Base-by-base conservation (phyloP, 1,140 invertebrate genomes). In the Phthorimaea operculella region DNA sequence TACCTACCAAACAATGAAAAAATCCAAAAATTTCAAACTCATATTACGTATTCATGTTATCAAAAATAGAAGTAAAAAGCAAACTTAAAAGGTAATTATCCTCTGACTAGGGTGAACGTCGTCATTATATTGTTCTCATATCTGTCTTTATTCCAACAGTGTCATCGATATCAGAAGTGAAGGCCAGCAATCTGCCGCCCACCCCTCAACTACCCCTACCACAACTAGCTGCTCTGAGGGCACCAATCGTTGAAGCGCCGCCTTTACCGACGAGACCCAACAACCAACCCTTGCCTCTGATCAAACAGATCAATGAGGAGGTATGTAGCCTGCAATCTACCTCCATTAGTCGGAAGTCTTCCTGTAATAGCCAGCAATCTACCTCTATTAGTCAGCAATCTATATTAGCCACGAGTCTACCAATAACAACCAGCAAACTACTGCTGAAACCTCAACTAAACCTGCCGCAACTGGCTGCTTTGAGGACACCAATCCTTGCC, bases 251-350 rank as follows among this genome's bases (percentile, higher is more conserved):
- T 15, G 70, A 74, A 18, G 44, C 64, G 1, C 55, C 74, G 7
- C 49, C 62, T 5, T 55, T 74, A 14, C 55, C 69, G 7, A 55
- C 64, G 6, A 60, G 72, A 10, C 58, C 71, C 8, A 79, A 75
- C 56, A 79, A 75, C 52, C 79, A 80, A 55, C 67, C 70, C 11
- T 52, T 82, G 12, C 73, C 80, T 7, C 60, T 80, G 0, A 76
- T 83, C 15, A 83, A 83, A 60, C 80, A 83, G 50, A 80, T 82
- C 49, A 83, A 83, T 62, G 80, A 83, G 53, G 77, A 83, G 70
- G 80, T 83, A 68, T 57, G 62, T 56, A 28, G 21, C 21, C 21
- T 4, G 21, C 21, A 28, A 28, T 28, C 2, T 28, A 28, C 21
- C 21, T 6, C 6, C 6, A 28, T n/a, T n/a, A n/a, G n/a, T n/a